Evolutionary conservation across 2,797 vertebrate genomes (phyloP).

Genomic region (Macropus fuliginosus): DNA sequence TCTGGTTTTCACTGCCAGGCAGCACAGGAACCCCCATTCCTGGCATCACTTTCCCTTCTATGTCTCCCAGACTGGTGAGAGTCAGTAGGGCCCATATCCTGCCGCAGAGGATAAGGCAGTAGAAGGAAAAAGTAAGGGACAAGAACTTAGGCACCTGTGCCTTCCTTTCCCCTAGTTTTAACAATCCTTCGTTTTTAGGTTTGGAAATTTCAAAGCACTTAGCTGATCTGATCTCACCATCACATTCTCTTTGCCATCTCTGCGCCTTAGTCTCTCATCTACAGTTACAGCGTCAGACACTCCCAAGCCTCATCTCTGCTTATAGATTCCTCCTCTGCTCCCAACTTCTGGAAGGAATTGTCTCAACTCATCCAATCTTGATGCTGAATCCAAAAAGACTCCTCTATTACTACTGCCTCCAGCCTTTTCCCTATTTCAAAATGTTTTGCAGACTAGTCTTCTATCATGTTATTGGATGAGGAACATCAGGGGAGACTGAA

Average conservation of each 20-base stretch:
- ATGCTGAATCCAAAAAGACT: neutral
- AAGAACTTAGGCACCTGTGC: neutral
- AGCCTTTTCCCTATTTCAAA: neutral
- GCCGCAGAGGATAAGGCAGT: neutral
- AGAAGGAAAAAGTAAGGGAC: neutral
- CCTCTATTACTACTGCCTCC: neutral
- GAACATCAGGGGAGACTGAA: neutral
- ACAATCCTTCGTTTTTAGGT: neutral
- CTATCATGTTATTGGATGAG: neutral
- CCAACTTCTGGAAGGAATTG: neutral
- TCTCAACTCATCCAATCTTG: neutral
- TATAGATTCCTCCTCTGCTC: neutral
- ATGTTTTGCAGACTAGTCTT: neutral
- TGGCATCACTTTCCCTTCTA: neutral
- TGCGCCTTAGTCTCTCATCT: neutral
- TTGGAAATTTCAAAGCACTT: neutral
- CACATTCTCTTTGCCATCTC: neutral
- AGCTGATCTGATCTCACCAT: neutral
- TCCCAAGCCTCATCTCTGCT: neutral
- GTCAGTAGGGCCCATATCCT: neutral
- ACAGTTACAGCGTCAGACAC: neutral
- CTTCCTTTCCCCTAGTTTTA: neutral
- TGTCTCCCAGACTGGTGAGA: neutral
- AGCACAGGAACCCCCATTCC: neutral
- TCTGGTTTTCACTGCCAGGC: neutral